These are phyloP conservation scores for Cephalopachus bancanus DNA, from an alignment of 2,797 vertebrate genomes.

Conservation along the genomic window DNA sequence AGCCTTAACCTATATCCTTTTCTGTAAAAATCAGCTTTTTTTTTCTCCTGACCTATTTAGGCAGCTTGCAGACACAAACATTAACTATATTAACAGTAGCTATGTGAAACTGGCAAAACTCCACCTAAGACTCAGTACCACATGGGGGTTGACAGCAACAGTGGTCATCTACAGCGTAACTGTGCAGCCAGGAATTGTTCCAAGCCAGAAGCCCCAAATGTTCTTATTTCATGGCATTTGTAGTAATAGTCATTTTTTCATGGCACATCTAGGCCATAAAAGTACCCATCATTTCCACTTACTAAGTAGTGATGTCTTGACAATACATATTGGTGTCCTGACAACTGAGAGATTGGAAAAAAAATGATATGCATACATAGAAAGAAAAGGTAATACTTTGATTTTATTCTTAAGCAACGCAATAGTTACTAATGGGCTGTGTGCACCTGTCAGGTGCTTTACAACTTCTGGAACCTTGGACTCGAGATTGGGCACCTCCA, in stretches of 20 bases:
- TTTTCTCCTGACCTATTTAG: not conserved
- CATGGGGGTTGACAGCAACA: not conserved
- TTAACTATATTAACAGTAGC: not conserved
- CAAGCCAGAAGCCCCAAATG: not conserved
- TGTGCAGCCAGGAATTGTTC: not conserved
- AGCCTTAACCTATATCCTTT: not conserved
- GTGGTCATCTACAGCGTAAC: not conserved
- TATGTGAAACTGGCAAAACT: not conserved
- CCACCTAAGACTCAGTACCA: not conserved
- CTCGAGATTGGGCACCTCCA: not conserved
- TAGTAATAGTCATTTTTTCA: not conserved
- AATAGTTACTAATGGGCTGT: not conserved
- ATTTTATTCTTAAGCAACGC: not conserved
- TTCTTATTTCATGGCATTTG: not conserved
- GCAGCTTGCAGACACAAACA: not conserved
- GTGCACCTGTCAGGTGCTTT: not conserved
- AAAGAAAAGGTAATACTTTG: not conserved
- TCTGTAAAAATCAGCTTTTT: not conserved
- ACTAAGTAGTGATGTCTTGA: not conserved
- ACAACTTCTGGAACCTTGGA: not conserved
- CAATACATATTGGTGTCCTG: not conserved
- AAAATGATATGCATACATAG: not conserved
- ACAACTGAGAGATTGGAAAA: constrained; percentile 18
- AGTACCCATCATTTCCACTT: not conserved
- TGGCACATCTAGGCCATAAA: not conserved